Conservation (phyloP, 37 sponge, comb jelly and placozoan species). For the Amphimedon queenslandica region DNA sequence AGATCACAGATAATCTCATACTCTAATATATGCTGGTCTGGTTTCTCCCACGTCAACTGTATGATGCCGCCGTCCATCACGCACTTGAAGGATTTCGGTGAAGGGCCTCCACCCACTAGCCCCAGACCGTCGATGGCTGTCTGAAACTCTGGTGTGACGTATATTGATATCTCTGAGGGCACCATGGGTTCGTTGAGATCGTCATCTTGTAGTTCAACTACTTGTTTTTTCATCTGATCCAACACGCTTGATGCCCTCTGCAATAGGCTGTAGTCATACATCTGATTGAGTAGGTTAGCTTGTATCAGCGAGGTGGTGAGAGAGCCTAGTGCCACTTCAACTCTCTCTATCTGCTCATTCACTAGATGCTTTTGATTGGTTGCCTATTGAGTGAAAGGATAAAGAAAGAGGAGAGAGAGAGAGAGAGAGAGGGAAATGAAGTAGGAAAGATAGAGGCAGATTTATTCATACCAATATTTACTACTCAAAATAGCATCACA, state of each 20-base stretch:
- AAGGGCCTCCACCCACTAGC: conserved; percentile 32
- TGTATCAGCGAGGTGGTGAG: conserved; percentile 45
- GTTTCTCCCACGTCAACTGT: conserved; percentile 29
- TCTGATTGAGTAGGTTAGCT: conserved; percentile 49
- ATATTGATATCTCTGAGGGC: conserved; percentile 24
- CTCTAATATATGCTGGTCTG: conserved; percentile 5
- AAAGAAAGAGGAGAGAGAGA: not conserved
- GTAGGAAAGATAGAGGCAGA: no score
- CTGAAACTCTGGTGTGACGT: conserved; percentile 19
- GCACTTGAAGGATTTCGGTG: not conserved
- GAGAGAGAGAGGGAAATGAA: no score
- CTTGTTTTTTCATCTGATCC: conserved; percentile 29
- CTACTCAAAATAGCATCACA: no score
- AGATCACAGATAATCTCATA: conserved; percentile 43
- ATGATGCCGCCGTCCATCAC: conserved; percentile 28
- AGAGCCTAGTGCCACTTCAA: conserved; percentile 53
- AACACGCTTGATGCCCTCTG: conserved; percentile 26
- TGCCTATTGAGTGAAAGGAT: conserved; percentile 22
- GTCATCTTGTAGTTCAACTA: conserved; percentile 23
- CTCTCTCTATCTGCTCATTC: conserved; percentile 39
- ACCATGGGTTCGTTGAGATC: conserved; percentile 19
- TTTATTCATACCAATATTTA: no score
- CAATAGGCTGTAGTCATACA: conserved; percentile 48
- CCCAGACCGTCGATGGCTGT: conserved; percentile 33
- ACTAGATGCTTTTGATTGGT: conserved; percentile 31